Conservation (phyloP, 1,140 invertebrate species). For the Ostrea denselamellosa region DNA sequence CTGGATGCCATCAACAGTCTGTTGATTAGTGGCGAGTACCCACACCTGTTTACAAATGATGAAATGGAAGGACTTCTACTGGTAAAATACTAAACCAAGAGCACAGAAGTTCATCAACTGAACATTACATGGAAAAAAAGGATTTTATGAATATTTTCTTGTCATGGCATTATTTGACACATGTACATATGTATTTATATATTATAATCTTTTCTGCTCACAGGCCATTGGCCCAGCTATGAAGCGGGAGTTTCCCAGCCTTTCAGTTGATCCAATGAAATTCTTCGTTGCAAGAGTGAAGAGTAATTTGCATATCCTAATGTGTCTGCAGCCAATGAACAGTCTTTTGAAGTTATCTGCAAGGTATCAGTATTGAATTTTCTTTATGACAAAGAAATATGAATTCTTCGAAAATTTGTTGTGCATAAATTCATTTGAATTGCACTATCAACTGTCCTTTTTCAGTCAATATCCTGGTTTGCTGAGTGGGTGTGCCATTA, state of each 20-base stretch:
- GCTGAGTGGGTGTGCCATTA: slow-evolving; percentile 76
- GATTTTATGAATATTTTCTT: no score
- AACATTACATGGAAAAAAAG: no score
- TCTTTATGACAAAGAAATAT: not conserved
- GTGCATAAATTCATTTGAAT: not conserved
- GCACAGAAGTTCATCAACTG: no score
- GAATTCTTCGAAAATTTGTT: no score
- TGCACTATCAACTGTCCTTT: slow-evolving; percentile 26
- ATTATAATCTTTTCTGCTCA: not conserved
- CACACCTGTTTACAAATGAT: slow-evolving; percentile 78
- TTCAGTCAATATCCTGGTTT: slow-evolving; percentile 76
- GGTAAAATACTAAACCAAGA: slow-evolving; percentile 54
- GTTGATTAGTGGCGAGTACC: slow-evolving; percentile 77
- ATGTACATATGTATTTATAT: no score
- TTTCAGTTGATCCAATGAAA: slow-evolving; percentile 76
- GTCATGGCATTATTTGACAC: no score
- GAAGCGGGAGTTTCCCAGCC: slow-evolving; percentile 76
- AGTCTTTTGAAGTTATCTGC: slow-evolving; percentile 69
- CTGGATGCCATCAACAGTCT: slow-evolving; percentile 78
- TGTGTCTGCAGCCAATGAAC: slow-evolving; percentile 76
- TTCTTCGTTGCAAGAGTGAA: slow-evolving; percentile 78
- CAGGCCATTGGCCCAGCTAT: slow-evolving; percentile 76
- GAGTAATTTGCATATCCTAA: slow-evolving; percentile 77
- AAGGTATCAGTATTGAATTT: slow-evolving; percentile 58
- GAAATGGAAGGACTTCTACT: slow-evolving; percentile 78